A percentile compares a stretch with the other conserved stretches of the same genome.
Conservation (phyloP, 2,113 vertebrate species). For the Pavo muticus region DNA sequence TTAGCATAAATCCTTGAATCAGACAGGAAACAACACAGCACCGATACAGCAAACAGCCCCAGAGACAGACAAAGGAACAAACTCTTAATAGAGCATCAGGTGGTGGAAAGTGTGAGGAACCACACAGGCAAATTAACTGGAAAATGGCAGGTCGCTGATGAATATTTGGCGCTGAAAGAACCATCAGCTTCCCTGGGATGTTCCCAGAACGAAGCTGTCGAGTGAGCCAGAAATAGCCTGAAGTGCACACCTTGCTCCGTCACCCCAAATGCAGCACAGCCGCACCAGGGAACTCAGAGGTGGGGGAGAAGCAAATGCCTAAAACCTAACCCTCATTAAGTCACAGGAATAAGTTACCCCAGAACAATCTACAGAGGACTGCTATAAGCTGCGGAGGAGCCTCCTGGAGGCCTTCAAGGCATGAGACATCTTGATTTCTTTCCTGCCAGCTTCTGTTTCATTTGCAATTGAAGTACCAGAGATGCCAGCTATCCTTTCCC, state of each 20-base stretch:
- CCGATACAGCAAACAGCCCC: not conserved
- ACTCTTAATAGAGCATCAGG: constrained; percentile 12
- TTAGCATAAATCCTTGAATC: not conserved
- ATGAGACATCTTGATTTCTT: not conserved
- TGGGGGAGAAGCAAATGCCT: not conserved
- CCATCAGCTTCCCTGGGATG: not conserved
- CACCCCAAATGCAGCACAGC: not conserved
- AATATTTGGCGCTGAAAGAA: constrained; percentile 11
- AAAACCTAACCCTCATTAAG: not conserved
- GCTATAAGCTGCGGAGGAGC: not conserved
- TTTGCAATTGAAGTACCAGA: constrained; percentile 16
- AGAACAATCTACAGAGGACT: not conserved
- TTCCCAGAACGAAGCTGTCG: constrained; percentile 44
- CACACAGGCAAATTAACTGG: constrained; percentile 37
- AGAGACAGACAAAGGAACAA: constrained; percentile 9
- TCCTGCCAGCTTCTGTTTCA: constrained; percentile 27
- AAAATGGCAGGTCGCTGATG: constrained; percentile 54
- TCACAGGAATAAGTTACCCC: constrained; percentile 6
- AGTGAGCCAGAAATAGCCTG: constrained; percentile 3
- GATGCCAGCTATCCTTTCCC: not conserved
- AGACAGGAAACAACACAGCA: not conserved
- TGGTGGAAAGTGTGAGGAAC: constrained; percentile 24
- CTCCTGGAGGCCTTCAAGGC: not conserved
- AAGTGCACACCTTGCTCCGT: constrained; percentile 18
- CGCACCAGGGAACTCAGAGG: not conserved